Evolutionary conservation across 1,140 invertebrate species (phyloP), one percentile per base, ranked within the genome.

Genomic region (Ephestia elutella): DNA sequence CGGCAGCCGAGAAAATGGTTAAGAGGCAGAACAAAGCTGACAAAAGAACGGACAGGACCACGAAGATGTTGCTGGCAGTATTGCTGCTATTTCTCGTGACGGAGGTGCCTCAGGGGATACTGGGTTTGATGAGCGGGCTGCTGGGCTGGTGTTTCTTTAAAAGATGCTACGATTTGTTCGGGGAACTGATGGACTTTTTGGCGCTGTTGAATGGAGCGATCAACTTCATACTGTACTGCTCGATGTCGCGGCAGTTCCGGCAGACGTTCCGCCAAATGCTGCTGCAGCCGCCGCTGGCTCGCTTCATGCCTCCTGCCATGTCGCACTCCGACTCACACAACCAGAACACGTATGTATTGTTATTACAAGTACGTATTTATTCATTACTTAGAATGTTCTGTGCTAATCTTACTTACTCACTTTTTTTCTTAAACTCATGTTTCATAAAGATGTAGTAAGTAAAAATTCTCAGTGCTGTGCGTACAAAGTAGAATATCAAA

Each of bases 161-260:
- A 30, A 91, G 89, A 30, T 95, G 94, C 78, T 96, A 95, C 73
- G 90, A 92, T 84, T 92, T 93, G 28, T 94, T 97, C 57, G 96
- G 96, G 0, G 96, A 97, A 75, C 72, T 98, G 9, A 96, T 98
- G 94, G 97, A 99, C 80, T 92, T 97, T 9, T 86, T 98, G 57
- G 97, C 97, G 0, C 87, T 98, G 5, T 88, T 98, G 30, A 99
- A 98, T 88, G 96, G 95, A 5, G 94, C 96, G 8, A 94, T 98
- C 54, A 98, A 98, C 78, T 98, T 99, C 79, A 94, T 98, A 35
- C 91, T 99, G 4, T 99, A 98, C 79, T 98, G 97, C 68, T 93
- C 94, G 20, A 99, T 98, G 97, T 97, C 95, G 54, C 90, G 95
- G 55, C 96, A 98, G 90, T 98, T 98, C 82, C 91, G 97, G 13